These are phyloP conservation scores for Diploptera punctata DNA, from an alignment of 2,888 invertebrate species.

Conservation along the genomic window DNA sequence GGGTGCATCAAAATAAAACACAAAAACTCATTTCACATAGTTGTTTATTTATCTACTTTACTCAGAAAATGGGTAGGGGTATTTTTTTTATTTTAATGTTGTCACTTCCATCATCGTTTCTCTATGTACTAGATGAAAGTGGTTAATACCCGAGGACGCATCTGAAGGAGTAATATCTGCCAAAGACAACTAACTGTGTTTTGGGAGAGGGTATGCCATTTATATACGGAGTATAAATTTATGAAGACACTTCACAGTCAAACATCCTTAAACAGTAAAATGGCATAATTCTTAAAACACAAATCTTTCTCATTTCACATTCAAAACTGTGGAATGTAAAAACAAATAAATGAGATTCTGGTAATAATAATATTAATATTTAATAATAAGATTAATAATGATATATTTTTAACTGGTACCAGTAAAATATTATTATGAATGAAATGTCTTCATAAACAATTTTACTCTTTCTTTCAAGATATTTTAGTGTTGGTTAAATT, in stretches of 20 bases:
- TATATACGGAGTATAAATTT: conserved; percentile 24
- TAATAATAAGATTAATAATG: no score
- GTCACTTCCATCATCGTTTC: conserved; percentile 38
- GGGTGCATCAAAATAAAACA: conserved; percentile 34
- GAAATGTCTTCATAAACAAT: conserved; percentile 42
- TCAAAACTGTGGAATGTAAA: no score
- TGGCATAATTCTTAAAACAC: no score
- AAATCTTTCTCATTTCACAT: no score
- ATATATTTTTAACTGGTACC: conserved; percentile 32
- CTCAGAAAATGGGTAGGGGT: conserved; percentile 63
- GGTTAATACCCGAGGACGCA: conserved; percentile 40
- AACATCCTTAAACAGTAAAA: no score
- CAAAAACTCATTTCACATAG: conserved; percentile 64
- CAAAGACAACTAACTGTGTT: conserved; percentile 18
- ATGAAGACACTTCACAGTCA: conserved; percentile 43
- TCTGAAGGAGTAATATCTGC: conserved; percentile 42
- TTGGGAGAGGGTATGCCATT: conserved; percentile 10
- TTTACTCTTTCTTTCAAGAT: conserved; percentile 43
- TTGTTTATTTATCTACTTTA: conserved; percentile 77
- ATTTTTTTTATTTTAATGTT: conserved; percentile 37
- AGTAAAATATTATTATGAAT: conserved; percentile 31
- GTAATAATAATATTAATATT: no score
- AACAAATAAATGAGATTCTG: no score
- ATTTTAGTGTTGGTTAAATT: conserved; percentile 35
- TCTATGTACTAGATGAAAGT: conserved; percentile 37